Conservation (phyloP, 2,888 invertebrate genomes). For the Geotrupes spiniger region DNA sequence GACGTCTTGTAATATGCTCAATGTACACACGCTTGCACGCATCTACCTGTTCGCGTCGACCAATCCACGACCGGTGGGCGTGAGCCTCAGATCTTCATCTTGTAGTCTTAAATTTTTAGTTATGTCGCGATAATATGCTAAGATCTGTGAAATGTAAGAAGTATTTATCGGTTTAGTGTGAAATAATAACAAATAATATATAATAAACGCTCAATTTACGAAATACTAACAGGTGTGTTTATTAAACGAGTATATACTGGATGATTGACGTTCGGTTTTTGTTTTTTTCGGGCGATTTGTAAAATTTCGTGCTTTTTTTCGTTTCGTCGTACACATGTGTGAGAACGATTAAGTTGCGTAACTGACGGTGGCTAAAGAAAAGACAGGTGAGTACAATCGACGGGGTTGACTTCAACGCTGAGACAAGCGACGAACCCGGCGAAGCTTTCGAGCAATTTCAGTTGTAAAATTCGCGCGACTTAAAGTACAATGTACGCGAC, state of each 20-base stretch:
- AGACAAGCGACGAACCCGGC: constrained; percentile 16
- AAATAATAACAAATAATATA: constrained; percentile 51
- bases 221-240: constrained; percentile 43
- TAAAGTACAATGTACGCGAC: no score
- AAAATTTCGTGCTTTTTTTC: constrained; percentile 16
- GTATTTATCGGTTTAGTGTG: constrained; percentile 52
- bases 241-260: constrained; percentile 42
- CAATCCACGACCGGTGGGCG: constrained; percentile 41
- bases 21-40: neutral
- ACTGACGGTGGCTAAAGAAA: neutral
- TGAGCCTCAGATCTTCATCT: constrained; percentile 34
- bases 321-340: neutral
- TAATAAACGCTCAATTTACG: constrained; percentile 51
- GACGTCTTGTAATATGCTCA: neutral
- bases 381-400: neutral
- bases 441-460: no score
- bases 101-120: constrained; percentile 44
- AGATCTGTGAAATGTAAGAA: constrained; percentile 46
- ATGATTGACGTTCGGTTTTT: constrained; percentile 40
- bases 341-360: neutral
- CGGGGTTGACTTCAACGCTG: constrained; percentile 15
- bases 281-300: constrained; percentile 6
- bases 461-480: no score
- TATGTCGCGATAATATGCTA: constrained; percentile 45
- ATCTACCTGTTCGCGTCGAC: constrained; percentile 22